phyloP scores from a whole-genome alignment of 2,888 invertebrate genomes.

The Polylopha cassiicola region DNA sequence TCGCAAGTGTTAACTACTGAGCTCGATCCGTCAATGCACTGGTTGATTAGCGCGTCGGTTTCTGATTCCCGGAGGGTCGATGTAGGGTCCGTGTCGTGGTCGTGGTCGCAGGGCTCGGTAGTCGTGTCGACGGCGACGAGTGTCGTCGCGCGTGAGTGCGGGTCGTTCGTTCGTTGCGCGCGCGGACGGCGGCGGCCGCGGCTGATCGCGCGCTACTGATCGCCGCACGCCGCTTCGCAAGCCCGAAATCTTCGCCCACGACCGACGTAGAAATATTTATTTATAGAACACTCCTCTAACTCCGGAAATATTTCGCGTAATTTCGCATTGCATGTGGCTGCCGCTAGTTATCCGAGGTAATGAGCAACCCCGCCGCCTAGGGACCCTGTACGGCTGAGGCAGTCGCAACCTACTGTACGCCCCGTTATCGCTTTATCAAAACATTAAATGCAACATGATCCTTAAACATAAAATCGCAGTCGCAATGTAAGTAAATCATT shows the following conservation, averaged over 20 bases:
- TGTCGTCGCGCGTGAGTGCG: constrained; percentile 71
- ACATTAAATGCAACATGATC: no score
- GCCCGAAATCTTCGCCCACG: constrained; percentile 74
- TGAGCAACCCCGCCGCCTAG: constrained; percentile 30
- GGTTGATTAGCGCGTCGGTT: constrained; percentile 29
- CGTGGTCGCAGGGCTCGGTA: constrained; percentile 44
- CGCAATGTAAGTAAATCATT: no score
- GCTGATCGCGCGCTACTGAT: constrained; percentile 73
- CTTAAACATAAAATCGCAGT: no score
- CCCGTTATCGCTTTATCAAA: background rate
- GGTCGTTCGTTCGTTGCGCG: constrained; percentile 77
- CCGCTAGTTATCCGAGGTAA: constrained; percentile 63
- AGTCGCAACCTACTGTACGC: background rate
- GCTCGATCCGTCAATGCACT: constrained; percentile 49
- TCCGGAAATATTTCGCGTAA: constrained; percentile 78
- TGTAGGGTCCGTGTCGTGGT: constrained; percentile 52
- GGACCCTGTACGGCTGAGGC: constrained; percentile 11
- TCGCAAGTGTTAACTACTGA: constrained; percentile 57
- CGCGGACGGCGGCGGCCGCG: constrained; percentile 75
- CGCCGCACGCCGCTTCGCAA: constrained; percentile 51
- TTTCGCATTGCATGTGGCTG: constrained; percentile 67
- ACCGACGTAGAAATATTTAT: constrained; percentile 70
- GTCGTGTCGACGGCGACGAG: constrained; percentile 34
- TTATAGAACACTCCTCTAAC: constrained; percentile 75
- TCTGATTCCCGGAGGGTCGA: constrained; percentile 29